phyloP scores from a whole-genome alignment of 2,888 invertebrate genomes.

The Hemithea aestivaria region DNA sequence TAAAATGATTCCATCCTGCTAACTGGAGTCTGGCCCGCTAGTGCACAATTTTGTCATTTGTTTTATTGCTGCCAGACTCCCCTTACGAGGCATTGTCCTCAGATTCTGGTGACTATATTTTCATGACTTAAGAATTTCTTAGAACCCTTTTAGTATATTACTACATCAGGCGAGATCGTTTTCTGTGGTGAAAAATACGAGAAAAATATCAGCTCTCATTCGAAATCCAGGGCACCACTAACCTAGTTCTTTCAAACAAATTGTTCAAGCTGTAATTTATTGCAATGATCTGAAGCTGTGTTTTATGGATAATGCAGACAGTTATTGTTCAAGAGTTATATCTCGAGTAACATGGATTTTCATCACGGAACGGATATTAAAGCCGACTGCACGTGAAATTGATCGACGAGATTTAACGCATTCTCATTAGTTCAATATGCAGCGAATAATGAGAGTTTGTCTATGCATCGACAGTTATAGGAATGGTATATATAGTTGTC shows the following conservation, averaged over 20 bases:
- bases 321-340: slow-evolving; percentile 17
- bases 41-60: slow-evolving; percentile 51
- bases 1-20: slow-evolving; percentile 60
- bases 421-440: slow-evolving; percentile 1
- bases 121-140: too few species aligned
- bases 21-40: slow-evolving; percentile 32
- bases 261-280: too few species aligned
- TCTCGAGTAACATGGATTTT: slow-evolving; percentile 21
- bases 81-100: slow-evolving; percentile 12
- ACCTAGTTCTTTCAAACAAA: too few species aligned
- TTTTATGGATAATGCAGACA: too few species aligned
- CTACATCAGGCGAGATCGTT: too few species aligned
- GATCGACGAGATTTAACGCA: background rate
- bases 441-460: background rate
- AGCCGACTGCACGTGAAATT: background rate
- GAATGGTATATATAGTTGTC: too few species aligned
- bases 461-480: too few species aligned
- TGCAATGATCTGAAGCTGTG: too few species aligned
- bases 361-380: slow-evolving; percentile 41
- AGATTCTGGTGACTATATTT: slow-evolving; percentile 1
- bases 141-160: too few species aligned
- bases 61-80: slow-evolving; percentile 34
- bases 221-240: too few species aligned
- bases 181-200: too few species aligned
- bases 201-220: too few species aligned